A percentile compares a stretch with the other conserved stretches of the same genome.
These are phyloP conservation scores for Dissostichus mawsoni DNA, from an alignment of 2,113 vertebrate species.

Conservation along the genomic window DNA sequence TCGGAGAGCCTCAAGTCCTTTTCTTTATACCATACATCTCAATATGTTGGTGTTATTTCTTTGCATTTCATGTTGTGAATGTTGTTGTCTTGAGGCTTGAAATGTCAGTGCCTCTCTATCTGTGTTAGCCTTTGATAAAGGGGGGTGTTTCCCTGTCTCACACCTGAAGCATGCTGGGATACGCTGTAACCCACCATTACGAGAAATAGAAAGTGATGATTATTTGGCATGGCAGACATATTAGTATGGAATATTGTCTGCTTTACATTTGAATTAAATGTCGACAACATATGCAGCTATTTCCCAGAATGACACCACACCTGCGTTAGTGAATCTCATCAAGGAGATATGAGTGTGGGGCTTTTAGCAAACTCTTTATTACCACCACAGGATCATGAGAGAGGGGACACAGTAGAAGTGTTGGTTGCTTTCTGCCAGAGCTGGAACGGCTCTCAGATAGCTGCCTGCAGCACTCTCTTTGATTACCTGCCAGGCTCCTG, in stretches of 20 bases:
- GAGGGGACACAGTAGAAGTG: slow-evolving; percentile 45
- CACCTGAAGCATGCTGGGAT: slow-evolving; percentile 23
- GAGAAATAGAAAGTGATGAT: slow-evolving; percentile 13
- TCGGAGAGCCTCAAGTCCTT: too few species aligned
- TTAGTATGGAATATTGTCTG: background rate
- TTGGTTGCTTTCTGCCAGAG: slow-evolving; percentile 52
- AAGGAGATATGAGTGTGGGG: background rate
- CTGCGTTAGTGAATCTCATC: background rate
- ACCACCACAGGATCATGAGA: slow-evolving; percentile 19
- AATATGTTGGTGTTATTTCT: background rate
- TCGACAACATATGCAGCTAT: background rate
- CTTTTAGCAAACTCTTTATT: slow-evolving; percentile 29
- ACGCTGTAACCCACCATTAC: background rate
- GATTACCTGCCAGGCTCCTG: slow-evolving; percentile 63
- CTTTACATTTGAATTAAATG: background rate
- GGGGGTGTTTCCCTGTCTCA: slow-evolving; percentile 18
- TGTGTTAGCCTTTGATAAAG: slow-evolving; percentile 6
- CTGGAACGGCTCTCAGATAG: slow-evolving; percentile 60
- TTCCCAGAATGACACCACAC: background rate
- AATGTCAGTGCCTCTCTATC: slow-evolving; percentile 8
- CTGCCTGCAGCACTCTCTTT: slow-evolving; percentile 62
- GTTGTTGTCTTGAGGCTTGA: background rate
- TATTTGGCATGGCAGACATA: background rate
- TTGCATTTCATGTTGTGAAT: background rate
- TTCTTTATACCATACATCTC: background rate